These are phyloP conservation scores for Speoplatyrhinus poulsoni DNA, from an alignment of 2,113 vertebrate species.

Conservation along the genomic window DNA sequence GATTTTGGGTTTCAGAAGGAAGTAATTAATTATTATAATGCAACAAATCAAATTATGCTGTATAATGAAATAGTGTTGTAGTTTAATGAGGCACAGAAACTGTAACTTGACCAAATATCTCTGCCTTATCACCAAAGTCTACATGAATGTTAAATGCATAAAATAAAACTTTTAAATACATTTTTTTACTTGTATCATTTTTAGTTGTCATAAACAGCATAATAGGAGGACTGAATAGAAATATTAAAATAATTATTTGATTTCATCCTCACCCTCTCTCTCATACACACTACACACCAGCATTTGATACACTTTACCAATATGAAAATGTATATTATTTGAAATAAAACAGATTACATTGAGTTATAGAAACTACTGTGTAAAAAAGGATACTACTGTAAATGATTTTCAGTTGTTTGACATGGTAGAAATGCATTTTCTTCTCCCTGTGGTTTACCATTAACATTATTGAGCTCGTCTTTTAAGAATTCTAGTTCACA, in stretches of 20 bases:
- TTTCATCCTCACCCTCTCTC: too few relatives aligned
- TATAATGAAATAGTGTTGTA: slow-evolving; percentile 35
- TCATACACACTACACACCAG: too few relatives aligned
- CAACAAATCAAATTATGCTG: slow-evolving; percentile 31
- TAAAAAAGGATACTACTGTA: too few relatives aligned
- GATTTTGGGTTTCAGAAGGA: slow-evolving; percentile 15
- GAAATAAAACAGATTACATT: not conserved
- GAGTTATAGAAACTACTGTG: not conserved
- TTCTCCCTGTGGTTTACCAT: slow-evolving; percentile 39
- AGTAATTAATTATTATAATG: slow-evolving; percentile 39
- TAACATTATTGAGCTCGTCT: slow-evolving; percentile 19
- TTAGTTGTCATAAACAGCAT: not conserved
- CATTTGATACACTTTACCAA: too few relatives aligned
- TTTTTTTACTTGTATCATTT: too few relatives aligned
- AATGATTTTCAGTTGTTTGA: slow-evolving; percentile 20
- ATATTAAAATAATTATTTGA: too few relatives aligned
- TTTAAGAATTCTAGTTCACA: slow-evolving; percentile 15
- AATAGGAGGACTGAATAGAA: too few relatives aligned
- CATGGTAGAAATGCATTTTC: slow-evolving; percentile 41
- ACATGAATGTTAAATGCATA: not conserved
- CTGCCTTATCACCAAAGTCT: slow-evolving; percentile 16
- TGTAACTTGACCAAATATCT: slow-evolving; percentile 18
- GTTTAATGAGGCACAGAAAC: slow-evolving; percentile 24
- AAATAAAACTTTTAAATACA: too few relatives aligned
- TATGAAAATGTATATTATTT: too few relatives aligned